Evolutionary conservation across 1,140 invertebrate species (phyloP).

Genomic region (Gonioctena quinquepunctata): DNA sequence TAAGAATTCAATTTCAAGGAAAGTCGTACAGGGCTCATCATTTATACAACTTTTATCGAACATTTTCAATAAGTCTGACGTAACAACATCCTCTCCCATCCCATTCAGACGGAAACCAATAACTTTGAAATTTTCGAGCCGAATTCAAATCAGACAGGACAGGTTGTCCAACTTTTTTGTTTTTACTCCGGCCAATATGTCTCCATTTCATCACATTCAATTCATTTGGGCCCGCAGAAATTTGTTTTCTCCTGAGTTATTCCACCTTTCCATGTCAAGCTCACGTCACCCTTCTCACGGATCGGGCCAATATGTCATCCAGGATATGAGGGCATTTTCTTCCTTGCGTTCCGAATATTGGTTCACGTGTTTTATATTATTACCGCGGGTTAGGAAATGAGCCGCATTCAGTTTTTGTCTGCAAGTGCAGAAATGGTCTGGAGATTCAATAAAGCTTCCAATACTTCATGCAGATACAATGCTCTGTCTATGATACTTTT

Average conservation of each 20-base stretch:
- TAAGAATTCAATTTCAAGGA: too few species aligned
- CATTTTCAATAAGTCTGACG: too few species aligned
- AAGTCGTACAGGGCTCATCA: too few species aligned
- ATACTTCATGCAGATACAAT: too few species aligned
- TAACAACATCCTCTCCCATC: too few species aligned
- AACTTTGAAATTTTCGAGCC: not conserved
- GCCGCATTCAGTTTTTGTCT: not conserved
- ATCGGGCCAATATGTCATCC: slow-evolving; percentile 12
- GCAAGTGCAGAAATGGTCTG: too few species aligned
- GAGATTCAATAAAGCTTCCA: too few species aligned
- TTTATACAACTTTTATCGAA: too few species aligned
- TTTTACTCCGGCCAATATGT: not conserved
- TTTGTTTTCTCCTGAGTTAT: slow-evolving; percentile 5
- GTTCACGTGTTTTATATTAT: slow-evolving; percentile 5
- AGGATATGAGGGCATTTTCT: slow-evolving; percentile 1
- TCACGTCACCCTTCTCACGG: not conserved
- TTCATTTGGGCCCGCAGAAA: slow-evolving; percentile 15
- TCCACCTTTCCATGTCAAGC: not conserved
- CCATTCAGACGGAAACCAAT: not conserved
- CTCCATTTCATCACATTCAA: slow-evolving; percentile 8
- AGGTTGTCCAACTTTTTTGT: not conserved
- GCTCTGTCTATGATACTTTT: too few species aligned
- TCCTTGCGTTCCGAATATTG: slow-evolving; percentile 7
- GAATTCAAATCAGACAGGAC: not conserved
- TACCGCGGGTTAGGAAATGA: slow-evolving; percentile 6